These are phyloP conservation scores for Linnaemya tessellans DNA, from an alignment of 2,888 invertebrate species.

Conservation along the genomic window DNA sequence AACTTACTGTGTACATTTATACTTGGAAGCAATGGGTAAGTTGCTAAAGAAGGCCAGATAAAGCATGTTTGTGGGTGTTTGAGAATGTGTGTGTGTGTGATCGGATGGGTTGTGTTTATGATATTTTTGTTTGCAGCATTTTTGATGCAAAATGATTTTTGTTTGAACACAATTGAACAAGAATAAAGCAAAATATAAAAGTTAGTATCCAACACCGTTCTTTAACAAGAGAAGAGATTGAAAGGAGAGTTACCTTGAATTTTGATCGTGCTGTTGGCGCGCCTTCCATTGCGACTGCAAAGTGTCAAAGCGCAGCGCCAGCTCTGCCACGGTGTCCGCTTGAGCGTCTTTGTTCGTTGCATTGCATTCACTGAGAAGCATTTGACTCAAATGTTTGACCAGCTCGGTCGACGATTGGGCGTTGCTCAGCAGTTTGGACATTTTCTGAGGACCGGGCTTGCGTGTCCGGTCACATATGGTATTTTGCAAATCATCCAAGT, in stretches of 20 bases:
- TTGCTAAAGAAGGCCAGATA: conserved; percentile 70
- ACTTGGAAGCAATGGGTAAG: conserved; percentile 86
- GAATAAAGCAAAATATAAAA: conserved; percentile 68
- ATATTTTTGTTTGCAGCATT: conserved; percentile 45
- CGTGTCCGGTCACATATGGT: conserved; percentile 85
- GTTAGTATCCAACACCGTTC: conserved; percentile 63
- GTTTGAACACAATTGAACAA: conserved; percentile 58
- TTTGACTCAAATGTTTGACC: conserved; percentile 90
- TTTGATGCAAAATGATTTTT: conserved; percentile 51
- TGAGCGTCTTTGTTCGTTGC: conserved; percentile 87
- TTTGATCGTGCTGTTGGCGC: conserved; percentile 90
- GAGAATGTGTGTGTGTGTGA: conserved; percentile 27
- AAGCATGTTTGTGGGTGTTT: conserved; percentile 69
- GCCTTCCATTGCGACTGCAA: conserved; percentile 89
- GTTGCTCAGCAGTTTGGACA: conserved; percentile 90
- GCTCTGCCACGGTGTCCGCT: conserved; percentile 86
- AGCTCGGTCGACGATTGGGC: conserved; percentile 92
- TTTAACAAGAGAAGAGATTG: conserved; percentile 16
- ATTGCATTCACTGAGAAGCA: conserved; percentile 90
- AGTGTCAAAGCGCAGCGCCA: conserved; percentile 88
- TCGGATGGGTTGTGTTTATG: conserved; percentile 2
- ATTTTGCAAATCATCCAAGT: conserved; percentile 87
- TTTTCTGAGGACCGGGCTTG: conserved; percentile 87
- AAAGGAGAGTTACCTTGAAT: conserved; percentile 86
- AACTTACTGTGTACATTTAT: conserved; percentile 88